Percentiles rank a stretch among this genome's conserved stretches.
Evolutionary conservation across 1,140 invertebrate genomes (phyloP).

Genomic region (Drosophila nikananu): DNA sequence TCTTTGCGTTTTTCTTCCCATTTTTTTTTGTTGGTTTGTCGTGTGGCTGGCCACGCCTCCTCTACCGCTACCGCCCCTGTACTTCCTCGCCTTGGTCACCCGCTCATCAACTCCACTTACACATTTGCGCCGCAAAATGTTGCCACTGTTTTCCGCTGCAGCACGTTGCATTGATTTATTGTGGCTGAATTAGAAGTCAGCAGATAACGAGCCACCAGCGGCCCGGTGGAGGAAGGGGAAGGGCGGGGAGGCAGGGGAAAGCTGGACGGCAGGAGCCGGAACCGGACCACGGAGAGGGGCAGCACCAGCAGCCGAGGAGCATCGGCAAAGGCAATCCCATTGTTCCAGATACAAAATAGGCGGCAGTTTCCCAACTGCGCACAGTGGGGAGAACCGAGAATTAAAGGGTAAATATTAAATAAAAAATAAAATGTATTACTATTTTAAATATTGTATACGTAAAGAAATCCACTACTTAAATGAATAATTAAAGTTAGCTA

Average conservation of each 20-base stretch:
- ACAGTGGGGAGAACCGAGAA: not conserved
- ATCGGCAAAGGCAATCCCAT: conserved; percentile 47
- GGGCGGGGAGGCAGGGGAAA: not conserved
- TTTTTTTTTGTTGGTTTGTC: conserved; percentile 40
- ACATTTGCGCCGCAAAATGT: conserved; percentile 81
- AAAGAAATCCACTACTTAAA: no score
- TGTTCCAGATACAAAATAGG: conserved; percentile 65
- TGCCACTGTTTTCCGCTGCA: conserved; percentile 64
- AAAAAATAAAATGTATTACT: no score
- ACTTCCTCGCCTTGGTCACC: conserved; percentile 18
- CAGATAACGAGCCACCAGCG: conserved; percentile 75
- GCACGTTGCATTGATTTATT: conserved; percentile 84
- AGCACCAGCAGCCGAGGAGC: conserved; percentile 5
- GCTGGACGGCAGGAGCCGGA: conserved; percentile 11
- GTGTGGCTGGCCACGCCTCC: conserved; percentile 31
- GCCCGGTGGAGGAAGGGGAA: conserved; percentile 9
- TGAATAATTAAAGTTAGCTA: no score
- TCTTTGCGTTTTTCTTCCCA: conserved; percentile 4
- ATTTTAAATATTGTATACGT: no score
- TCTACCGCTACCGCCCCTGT: not conserved
- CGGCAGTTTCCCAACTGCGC: conserved; percentile 14
- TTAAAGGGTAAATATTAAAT: not conserved
- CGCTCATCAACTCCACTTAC: conserved; percentile 79
- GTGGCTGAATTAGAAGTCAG: conserved; percentile 81
- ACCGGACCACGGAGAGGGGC: not conserved